Base-by-base conservation (phyloP, 2,113 vertebrate genomes). In the Bufo gargarizans region DNA sequence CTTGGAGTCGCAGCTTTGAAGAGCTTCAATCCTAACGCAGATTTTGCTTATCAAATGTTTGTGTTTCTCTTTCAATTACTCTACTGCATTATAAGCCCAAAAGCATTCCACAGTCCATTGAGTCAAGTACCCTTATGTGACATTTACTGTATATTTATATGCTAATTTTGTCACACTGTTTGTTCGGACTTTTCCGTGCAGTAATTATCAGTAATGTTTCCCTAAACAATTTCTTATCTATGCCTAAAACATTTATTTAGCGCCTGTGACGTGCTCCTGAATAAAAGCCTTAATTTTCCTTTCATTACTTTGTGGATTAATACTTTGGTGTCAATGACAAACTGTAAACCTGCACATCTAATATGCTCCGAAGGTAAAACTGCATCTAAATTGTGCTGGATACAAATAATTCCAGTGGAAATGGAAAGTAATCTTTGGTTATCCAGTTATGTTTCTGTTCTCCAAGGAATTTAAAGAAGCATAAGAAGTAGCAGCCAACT, bases 361-460 rank as follows among this genome's bases (percentile, higher is more conserved):
- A 77, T 77, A 58, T 77, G 63, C 84, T 81, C 72, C 59, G 65
- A 81, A 87, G 65, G 67, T 82, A 89, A 80, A 69, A 84, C 81
- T 84, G 81, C 59, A 77, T 77, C 22, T 22, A 84, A 78, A 84
- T 84, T 84, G 81, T 56, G 76, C 77, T 71, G 74, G 59, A 84
- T 84, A 82, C 69, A 59, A 55, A 65, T 65, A 83, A 83, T 13
- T 80, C 71, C 80, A 83, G 87, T 77, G 87, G 87, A 88, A 83
- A 88, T 65, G 69, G 87, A 77, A 78, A 77, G 58, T 89, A 84
- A 89, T 84, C 87, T 89, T 89, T 83, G 59, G 81, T 89, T 89
- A 89, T 84, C 81, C 82, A 77, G 81, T 89, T 89, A 55, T 89
- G 82, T 78, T 84, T 89, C 78, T 84, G 59, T 89, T 89, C 87